These are phyloP conservation scores for Jordanella pulchra DNA, from an alignment of 2,797 vertebrate genomes.

Conservation along the genomic window DNA sequence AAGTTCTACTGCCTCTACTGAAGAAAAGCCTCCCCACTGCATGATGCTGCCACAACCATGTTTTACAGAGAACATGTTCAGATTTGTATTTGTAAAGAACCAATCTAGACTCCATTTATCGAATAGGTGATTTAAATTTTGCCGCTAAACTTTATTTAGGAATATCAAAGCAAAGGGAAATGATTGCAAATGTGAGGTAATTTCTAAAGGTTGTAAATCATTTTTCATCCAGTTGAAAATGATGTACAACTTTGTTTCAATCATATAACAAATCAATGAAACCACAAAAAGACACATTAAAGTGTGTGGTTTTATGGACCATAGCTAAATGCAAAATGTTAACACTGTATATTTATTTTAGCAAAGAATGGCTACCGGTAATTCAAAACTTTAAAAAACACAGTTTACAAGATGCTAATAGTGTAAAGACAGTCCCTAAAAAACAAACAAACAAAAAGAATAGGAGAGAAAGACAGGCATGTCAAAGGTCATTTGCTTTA, in stretches of 20 bases:
- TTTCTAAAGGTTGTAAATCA: background rate
- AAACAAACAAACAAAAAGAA: slow-evolving; percentile 24
- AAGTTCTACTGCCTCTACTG: background rate
- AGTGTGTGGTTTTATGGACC: background rate
- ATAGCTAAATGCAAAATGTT: background rate
- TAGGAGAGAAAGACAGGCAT: slow-evolving; percentile 39
- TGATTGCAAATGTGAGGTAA: background rate
- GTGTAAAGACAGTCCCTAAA: slow-evolving; percentile 9
- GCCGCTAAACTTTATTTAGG: background rate
- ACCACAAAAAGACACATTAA: background rate
- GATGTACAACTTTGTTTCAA: background rate
- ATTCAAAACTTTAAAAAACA: background rate
- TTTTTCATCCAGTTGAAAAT: background rate
- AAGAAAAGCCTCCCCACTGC: background rate
- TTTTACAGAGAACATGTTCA: background rate
- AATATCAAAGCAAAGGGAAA: background rate
- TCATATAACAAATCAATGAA: background rate
- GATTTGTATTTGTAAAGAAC: too few relatives aligned
- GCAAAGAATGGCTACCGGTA: background rate
- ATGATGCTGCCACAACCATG: background rate
- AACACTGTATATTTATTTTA: background rate
- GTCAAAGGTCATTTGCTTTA: slow-evolving; percentile 59
- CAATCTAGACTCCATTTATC: background rate
- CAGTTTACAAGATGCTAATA: background rate
- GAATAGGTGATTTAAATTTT: background rate